These are phyloP conservation scores for Brachypalpus laphriformis DNA, from an alignment of 2,888 invertebrate species.

Conservation along the genomic window DNA sequence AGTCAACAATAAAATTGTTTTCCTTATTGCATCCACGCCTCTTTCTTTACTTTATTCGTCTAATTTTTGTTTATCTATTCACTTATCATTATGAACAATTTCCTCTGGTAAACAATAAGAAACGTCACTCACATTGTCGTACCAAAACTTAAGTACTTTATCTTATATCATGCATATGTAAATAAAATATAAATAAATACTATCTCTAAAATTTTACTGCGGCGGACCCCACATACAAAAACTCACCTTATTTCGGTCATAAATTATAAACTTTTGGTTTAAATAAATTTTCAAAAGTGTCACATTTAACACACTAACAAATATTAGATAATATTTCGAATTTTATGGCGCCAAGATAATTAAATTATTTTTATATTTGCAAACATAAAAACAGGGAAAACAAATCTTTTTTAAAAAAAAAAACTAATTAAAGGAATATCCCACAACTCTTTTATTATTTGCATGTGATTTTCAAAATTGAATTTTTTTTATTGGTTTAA, in stretches of 20 bases:
- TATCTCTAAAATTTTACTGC: not conserved
- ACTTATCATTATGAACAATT: no score
- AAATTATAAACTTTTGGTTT: not conserved
- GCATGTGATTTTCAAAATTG: not conserved
- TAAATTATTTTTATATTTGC: not conserved
- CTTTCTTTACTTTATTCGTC: no score
- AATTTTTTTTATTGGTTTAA: not conserved
- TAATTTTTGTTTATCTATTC: no score
- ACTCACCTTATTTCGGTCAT: not conserved
- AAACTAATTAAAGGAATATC: no score
- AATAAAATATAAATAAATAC: not conserved
- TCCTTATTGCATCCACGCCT: no score
- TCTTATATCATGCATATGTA: no score
- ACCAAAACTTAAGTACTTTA: not conserved
- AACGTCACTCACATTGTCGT: no score
- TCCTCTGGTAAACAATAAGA: no score
- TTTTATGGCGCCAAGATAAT: not conserved
- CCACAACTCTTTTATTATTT: not conserved
- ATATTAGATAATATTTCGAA: not conserved
- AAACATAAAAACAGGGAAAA: not conserved
- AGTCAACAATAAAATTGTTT: no score
- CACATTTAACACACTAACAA: not conserved
- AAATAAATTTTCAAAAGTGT: not conserved
- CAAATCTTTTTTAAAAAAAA: not conserved
- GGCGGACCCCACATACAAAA: no score